Percentiles rank a stretch among this genome's conserved stretches.
These are phyloP conservation scores for Amiota minor DNA, from an alignment of 2,888 invertebrate species.

Conservation along the genomic window DNA sequence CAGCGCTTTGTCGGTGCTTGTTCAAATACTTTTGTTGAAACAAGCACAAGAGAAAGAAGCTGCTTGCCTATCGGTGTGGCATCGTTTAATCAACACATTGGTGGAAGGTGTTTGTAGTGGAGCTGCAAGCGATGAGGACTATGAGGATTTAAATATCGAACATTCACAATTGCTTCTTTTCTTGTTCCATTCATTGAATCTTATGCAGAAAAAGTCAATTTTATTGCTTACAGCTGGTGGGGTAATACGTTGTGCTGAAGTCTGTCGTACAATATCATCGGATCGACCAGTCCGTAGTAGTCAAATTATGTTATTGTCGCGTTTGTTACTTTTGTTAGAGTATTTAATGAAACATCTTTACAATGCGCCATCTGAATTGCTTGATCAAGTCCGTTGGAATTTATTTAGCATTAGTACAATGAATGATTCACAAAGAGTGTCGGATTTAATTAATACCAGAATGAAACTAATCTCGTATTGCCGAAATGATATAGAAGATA, in stretches of 20 bases:
- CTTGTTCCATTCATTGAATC: constrained; percentile 92
- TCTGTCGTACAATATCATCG: constrained; percentile 74
- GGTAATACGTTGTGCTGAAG: constrained; percentile 80
- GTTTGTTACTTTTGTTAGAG: constrained; percentile 89
- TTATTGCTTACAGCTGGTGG: constrained; percentile 87
- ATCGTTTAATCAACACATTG: constrained; percentile 89
- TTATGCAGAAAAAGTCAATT: constrained; percentile 97
- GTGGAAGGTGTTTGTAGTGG: constrained; percentile 83
- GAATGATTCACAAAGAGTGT: constrained; percentile 76
- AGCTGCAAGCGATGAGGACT: constrained; percentile 68
- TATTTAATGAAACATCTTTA: constrained; percentile 96
- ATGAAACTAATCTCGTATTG: constrained; percentile 81
- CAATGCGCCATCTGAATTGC: constrained; percentile 88
- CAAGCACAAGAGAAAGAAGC: constrained; percentile 90
- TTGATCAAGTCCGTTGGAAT: constrained; percentile 92
- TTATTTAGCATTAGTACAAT: constrained; percentile 79
- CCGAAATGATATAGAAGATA: constrained; percentile 83
- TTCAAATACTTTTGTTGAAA: constrained; percentile 87
- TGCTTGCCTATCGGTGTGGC: constrained; percentile 93
- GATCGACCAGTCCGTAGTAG: constrained; percentile 73
- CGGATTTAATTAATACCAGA: constrained; percentile 74
- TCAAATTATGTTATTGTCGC: constrained; percentile 87
- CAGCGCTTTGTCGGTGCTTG: constrained; percentile 86
- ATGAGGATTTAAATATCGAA: constrained; percentile 92
- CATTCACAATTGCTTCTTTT: constrained; percentile 94